A percentile compares a stretch with the other conserved stretches of the same genome.
phyloP scores from a whole-genome alignment of 2,113 vertebrate species.

The Cariama cristata region DNA sequence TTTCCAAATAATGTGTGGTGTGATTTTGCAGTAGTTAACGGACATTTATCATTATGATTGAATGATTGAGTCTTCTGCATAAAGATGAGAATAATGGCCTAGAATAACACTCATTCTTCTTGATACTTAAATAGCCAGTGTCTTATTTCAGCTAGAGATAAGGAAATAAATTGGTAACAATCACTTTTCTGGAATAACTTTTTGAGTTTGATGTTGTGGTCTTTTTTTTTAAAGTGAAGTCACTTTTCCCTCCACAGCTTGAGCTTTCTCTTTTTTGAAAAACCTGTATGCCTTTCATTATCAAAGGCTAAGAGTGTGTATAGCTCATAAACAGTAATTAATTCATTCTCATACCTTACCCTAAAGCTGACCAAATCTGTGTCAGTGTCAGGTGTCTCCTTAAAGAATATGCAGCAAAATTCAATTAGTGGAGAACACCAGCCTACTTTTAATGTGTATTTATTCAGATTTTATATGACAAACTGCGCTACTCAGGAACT shows the following conservation, averaged over 20 bases:
- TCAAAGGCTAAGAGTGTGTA: not conserved
- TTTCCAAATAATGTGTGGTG: not conserved
- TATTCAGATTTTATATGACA: constrained; percentile 18
- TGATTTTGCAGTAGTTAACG: constrained; percentile 51
- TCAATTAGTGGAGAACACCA: not conserved
- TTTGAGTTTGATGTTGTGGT: not conserved
- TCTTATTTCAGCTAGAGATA: not conserved
- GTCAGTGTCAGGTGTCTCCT: not conserved
- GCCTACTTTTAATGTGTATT: not conserved
- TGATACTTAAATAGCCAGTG: not conserved
- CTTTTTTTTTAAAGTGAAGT: not conserved
- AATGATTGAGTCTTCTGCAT: not conserved
- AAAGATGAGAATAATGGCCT: constrained; percentile 12
- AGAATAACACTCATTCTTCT: not conserved
- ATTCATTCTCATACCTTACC: not conserved
- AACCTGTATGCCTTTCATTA: not conserved
- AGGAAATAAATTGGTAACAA: not conserved
- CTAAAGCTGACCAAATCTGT: not conserved
- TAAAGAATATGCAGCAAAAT: not conserved
- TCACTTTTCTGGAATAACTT: not conserved
- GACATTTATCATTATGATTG: constrained; percentile 52
- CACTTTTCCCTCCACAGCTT: not conserved
- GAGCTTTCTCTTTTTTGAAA: not conserved
- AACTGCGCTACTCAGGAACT: not conserved
- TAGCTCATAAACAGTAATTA: not conserved